A percentile compares a stretch with the other conserved stretches of the same genome.
Evolutionary conservation across 2,888 invertebrate species (phyloP).

Genomic region (Apotomis turbidana): DNA sequence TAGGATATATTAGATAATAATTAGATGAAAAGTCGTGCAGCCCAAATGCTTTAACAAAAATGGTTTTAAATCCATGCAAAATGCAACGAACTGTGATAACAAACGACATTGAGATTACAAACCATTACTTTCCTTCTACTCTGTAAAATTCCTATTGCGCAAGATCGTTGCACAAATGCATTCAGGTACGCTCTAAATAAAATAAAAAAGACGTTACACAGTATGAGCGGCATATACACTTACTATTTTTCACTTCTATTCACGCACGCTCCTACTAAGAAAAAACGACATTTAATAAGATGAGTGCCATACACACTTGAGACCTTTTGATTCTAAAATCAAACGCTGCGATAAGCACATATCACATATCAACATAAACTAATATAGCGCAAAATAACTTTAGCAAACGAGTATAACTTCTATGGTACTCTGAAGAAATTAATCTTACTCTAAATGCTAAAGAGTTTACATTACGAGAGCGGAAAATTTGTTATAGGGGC

Average conservation of each 20-base stretch:
- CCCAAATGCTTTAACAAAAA: slow-evolving; percentile 15
- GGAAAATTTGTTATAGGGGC: background rate
- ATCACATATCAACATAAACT: slow-evolving; percentile 22
- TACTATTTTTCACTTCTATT: slow-evolving; percentile 26
- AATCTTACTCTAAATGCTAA: background rate
- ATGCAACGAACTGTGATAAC: slow-evolving; percentile 64
- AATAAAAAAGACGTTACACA: slow-evolving; percentile 1
- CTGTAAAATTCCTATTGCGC: slow-evolving; percentile 68
- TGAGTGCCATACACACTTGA: background rate
- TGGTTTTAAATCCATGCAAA: slow-evolving; percentile 40
- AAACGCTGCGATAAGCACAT: slow-evolving; percentile 24
- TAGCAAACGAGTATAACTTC: slow-evolving; percentile 7
- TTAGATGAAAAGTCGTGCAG: too few species aligned
- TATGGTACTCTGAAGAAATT: background rate
- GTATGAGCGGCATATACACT: background rate
- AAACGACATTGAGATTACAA: slow-evolving; percentile 69
- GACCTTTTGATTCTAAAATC: background rate
- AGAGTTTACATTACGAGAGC: background rate
- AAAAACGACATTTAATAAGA: slow-evolving; percentile 1
- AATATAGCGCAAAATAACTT: slow-evolving; percentile 14
- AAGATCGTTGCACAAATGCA: slow-evolving; percentile 57
- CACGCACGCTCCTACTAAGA: slow-evolving; percentile 34
- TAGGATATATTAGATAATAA: too few species aligned
- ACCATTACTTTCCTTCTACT: slow-evolving; percentile 67
- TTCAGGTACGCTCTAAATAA: slow-evolving; percentile 39